Percentiles rank a stretch among this genome's conserved stretches.
Evolutionary conservation across 2,113 vertebrate genomes (phyloP).

Genomic region (Ornithorhynchus anatinus): DNA sequence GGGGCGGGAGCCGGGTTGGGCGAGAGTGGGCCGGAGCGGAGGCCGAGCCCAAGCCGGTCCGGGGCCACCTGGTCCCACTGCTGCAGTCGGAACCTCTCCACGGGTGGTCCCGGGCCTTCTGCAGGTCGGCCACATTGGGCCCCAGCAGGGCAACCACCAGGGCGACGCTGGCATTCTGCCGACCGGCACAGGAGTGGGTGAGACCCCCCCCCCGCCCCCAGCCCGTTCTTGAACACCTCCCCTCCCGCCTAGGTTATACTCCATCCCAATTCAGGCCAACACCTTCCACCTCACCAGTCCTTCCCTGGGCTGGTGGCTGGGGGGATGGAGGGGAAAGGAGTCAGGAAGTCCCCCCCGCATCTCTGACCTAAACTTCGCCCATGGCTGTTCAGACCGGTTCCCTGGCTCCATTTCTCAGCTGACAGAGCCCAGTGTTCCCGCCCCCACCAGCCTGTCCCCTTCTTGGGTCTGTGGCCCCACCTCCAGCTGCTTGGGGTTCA

Average conservation of each 20-base stretch:
- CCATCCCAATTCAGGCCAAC: background rate
- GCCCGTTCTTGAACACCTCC: background rate
- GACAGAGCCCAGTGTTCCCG: background rate
- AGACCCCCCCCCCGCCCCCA: background rate
- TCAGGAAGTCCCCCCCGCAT: no score
- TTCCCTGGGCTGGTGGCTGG: background rate
- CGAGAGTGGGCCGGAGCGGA: background rate
- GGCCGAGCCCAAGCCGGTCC: slow-evolving; percentile 51
- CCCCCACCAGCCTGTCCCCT: background rate
- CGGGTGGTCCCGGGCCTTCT: slow-evolving; percentile 32
- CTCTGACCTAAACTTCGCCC: background rate
- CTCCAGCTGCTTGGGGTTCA: slow-evolving; percentile 67
- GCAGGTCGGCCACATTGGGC: slow-evolving; percentile 49
- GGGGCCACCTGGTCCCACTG: slow-evolving; percentile 36
- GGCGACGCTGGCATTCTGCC: slow-evolving; percentile 53
- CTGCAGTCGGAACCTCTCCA: slow-evolving; percentile 49
- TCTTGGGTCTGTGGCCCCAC: slow-evolving; percentile 28
- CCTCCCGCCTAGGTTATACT: background rate
- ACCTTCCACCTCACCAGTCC: background rate
- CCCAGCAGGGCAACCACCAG: slow-evolving; percentile 60
- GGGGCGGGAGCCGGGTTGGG: background rate
- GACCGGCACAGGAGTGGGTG: background rate
- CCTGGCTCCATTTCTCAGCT: background rate
- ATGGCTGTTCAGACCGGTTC: background rate
- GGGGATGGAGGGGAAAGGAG: no score